Base-by-base conservation (phyloP, 2,113 vertebrate species). In the Acrocephalus kingi region DNA sequence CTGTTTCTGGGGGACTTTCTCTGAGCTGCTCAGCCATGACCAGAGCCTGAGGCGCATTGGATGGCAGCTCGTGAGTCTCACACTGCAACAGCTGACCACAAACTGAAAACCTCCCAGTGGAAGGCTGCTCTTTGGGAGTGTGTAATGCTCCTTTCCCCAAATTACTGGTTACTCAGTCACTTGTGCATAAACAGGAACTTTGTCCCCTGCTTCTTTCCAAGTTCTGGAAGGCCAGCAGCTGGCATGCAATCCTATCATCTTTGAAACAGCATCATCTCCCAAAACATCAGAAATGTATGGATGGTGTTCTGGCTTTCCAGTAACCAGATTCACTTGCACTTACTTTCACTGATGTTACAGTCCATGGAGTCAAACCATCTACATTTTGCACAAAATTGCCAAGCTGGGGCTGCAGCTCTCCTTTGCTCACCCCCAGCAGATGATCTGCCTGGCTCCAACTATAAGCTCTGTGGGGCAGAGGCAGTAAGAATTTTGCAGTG, bases 161-260 rank as follows among this genome's bases (percentile, higher is more conserved):
- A 97, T 96, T 97, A 72, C 92, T 91, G 79, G 89, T 96, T 97
- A 94, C 81, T 95, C 89, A 94, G 92, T 93, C 91, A 80, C 89
- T 97, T 96, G 91, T 90, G 90, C 94, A 96, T 96, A 97, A 97
- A 97, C 97, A 97, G 93, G 95, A 97, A 96, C 97, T 97, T 89
- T 93, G 95, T 94, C 69, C 95, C 43, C 56, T 84, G 62, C 66
- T 94, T 63, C 48, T 94, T 96, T 97, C 96, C 95, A 96, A 95
- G 89, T 49, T 90, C 84, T 96, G 62, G 75, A 90, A 96, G 82
- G 76, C 90, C 66, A 90, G 71, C 64, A 94, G 77, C 96, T 97
- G 97, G 95, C 84, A 18, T 81, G 78, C 78, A 94, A 97, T 93
- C 95, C 94, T 96, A 82, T 97, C 84, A 97, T 97, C 95, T 96